Base-by-base conservation (phyloP, 2,113 vertebrate species). In the Ursus arctos region DNA sequence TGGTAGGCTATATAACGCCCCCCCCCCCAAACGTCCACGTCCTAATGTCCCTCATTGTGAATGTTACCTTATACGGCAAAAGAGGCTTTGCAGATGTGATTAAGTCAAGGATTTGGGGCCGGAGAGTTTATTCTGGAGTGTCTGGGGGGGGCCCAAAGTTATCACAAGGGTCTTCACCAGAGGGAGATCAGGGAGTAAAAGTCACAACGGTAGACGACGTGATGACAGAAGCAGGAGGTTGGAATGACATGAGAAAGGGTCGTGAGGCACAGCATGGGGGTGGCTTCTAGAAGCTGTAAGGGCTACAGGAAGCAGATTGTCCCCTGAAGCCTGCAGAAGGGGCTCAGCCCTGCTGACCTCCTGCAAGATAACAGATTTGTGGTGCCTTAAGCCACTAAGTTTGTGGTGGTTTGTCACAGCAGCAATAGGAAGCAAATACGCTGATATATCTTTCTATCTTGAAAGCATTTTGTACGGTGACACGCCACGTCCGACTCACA, bases 141-240 rank as follows among this genome's bases (percentile, higher is more conserved):
- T n/a, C 26, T 43, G 40, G 47, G 26, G 55, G 36, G 47, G 11
- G 47, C 9, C 26, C 47, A 55, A n/a, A 15, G 9, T 57, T 43
- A 49, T 77, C 16, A 15, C 31, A 59, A 61, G 13, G 18, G 6
- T n/a, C 57, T 22, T 63, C 55, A 59, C 1, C 22, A 47, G 59
- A 83, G 55, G 24, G 61, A 81, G 47, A n/a, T 0, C 22, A 26
- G 61, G 14, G 33, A 43, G 22, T 40, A 13, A 36, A 40, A 89
- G 79, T 18, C 59, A 1, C 12, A 4, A 2, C 3, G 33, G 24
- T 1, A 6, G 36, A 40, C n/a, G 40, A 14, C 22, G 5, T 40
- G 71, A 24, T 14, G 26, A 6, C 63, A 7, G 33, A 88, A 51
- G 49, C 15, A 1, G 72, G 83, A 74, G 19, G 76, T 15, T 51